These are phyloP conservation scores for Epirrhoe tristata DNA, from an alignment of 2,888 invertebrate species.

Conservation along the genomic window DNA sequence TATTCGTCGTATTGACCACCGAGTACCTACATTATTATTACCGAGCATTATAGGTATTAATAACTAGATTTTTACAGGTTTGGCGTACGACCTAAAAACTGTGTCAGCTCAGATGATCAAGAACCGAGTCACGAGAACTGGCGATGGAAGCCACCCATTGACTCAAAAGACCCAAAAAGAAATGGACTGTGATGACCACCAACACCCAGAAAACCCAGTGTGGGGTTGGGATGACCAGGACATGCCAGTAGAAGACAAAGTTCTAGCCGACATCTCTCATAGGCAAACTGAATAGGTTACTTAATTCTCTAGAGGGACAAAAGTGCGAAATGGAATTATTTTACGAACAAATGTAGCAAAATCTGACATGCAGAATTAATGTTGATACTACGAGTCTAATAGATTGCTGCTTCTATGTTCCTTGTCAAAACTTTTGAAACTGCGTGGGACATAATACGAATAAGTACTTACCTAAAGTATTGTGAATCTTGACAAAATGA, in stretches of 20 bases:
- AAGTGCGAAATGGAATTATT: not conserved
- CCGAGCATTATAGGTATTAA: no score
- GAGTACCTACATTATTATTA: no score
- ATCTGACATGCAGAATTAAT: not conserved
- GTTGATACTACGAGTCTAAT: not conserved
- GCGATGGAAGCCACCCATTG: conserved; percentile 87
- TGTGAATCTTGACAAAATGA: no score
- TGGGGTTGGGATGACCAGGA: conserved; percentile 95
- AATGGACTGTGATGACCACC: conserved; percentile 66
- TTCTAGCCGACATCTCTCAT: conserved; percentile 76
- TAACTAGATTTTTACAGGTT: conserved; percentile 79
- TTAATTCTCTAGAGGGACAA: not conserved
- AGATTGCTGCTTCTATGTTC: not conserved
- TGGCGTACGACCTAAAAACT: conserved; percentile 94
- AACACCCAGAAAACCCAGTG: conserved; percentile 83
- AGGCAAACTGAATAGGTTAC: conserved; percentile 60
- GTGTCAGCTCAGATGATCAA: conserved; percentile 89
- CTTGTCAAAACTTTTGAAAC: not conserved
- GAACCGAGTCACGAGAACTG: conserved; percentile 89
- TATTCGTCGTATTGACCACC: no score
- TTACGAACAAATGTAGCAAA: not conserved
- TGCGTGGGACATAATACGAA: no score
- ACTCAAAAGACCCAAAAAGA: conserved; percentile 55
- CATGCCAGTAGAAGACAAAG: conserved; percentile 88
- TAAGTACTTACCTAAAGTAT: no score